Percentiles rank a stretch among this genome's conserved stretches.
phyloP scores from a whole-genome alignment of 37 sponge, comb jelly and placozoan genomes.

The Aplysina aerophoba region DNA sequence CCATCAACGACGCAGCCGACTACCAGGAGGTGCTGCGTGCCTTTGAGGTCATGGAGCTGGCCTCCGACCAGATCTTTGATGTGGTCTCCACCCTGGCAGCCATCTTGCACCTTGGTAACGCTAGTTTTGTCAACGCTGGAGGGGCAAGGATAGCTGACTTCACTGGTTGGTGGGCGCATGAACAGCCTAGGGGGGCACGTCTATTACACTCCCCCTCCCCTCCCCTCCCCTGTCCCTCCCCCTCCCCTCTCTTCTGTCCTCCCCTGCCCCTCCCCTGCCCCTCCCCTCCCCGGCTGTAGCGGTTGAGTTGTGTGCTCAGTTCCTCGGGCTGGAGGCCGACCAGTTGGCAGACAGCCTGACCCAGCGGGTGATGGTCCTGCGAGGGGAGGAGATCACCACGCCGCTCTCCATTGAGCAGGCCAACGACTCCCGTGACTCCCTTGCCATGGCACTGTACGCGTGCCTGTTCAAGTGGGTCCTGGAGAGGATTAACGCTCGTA shows the following conservation, averaged over 20 bases:
- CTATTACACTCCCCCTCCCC: neutral
- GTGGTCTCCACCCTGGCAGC: slow-evolving; percentile 73
- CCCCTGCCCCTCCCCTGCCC: neutral
- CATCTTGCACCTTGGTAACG: slow-evolving; percentile 90
- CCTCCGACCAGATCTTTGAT: slow-evolving; percentile 65
- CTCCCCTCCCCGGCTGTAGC: neutral
- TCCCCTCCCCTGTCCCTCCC: neutral
- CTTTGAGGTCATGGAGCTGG: slow-evolving; percentile 71
- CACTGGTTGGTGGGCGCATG: slow-evolving; percentile 44
- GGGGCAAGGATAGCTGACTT: slow-evolving; percentile 88
- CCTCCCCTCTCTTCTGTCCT: neutral
- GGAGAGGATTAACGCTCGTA: slow-evolving; percentile 77
- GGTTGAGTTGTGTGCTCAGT: slow-evolving; percentile 60
- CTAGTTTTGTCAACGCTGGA: slow-evolving; percentile 85
- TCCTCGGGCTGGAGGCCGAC: slow-evolving; percentile 78
- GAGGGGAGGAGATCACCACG: slow-evolving; percentile 95
- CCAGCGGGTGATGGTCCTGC: slow-evolving; percentile 84
- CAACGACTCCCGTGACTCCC: slow-evolving; percentile 85
- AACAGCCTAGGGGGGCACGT: neutral
- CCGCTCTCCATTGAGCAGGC: slow-evolving; percentile 93
- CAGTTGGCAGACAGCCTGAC: slow-evolving; percentile 86
- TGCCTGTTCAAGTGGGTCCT: slow-evolving; percentile 87
- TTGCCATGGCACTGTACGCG: slow-evolving; percentile 93
- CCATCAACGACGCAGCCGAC: slow-evolving; percentile 77
- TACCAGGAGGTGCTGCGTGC: slow-evolving; percentile 64